phyloP scores from a whole-genome alignment of 2,113 vertebrate genomes.

The Thermophis baileyi region DNA sequence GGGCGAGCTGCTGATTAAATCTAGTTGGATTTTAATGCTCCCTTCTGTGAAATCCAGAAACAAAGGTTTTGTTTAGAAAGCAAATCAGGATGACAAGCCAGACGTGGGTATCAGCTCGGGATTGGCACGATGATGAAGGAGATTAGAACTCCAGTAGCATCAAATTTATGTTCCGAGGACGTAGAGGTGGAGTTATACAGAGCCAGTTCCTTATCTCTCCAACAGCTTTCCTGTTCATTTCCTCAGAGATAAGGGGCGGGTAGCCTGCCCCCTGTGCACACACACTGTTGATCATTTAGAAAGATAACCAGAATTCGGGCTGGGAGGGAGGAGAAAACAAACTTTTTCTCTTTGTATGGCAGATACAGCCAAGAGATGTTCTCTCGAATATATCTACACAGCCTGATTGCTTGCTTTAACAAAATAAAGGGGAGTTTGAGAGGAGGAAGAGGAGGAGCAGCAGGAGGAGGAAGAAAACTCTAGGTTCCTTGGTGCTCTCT shows the following conservation, averaged over 20 bases:
- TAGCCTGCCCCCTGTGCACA: not conserved
- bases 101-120: not conserved
- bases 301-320: not conserved
- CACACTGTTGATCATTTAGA: not conserved
- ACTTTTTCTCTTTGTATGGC: not conserved
- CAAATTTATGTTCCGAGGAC: not conserved
- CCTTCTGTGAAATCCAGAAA: not conserved
- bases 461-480: too few relatives aligned
- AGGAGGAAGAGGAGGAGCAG: too few relatives aligned
- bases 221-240: conserved; percentile 29
- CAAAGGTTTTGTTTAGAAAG: not conserved
- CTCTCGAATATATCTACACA: too few relatives aligned
- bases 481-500: too few relatives aligned
- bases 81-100: not conserved
- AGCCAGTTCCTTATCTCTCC: conserved; percentile 8
- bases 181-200: not conserved
- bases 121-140: not conserved
- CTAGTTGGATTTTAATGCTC: not conserved
- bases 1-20: not conserved
- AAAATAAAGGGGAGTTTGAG: too few relatives aligned
- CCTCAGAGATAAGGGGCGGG: conserved; percentile 27
- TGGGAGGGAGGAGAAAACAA: not conserved
- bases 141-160: not conserved
- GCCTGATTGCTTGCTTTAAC: too few relatives aligned
- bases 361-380: not conserved